Evolutionary conservation across 2,113 vertebrate species (phyloP).

Genomic region (Lanius collurio): DNA sequence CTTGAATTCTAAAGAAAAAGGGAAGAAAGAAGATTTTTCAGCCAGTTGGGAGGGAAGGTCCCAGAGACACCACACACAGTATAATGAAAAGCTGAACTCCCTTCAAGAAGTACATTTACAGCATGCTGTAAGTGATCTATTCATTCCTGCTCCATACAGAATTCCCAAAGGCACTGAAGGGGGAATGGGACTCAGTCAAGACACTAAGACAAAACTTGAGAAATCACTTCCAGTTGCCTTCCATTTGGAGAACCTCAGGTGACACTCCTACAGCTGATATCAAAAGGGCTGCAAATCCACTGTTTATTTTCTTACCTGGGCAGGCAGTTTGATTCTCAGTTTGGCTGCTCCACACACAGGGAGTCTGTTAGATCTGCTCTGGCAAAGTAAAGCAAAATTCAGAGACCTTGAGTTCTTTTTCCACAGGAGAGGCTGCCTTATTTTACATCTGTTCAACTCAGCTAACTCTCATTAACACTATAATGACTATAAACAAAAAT

Average conservation of each 20-base stretch:
- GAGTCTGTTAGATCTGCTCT: neutral
- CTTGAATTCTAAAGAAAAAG: neutral
- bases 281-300: neutral
- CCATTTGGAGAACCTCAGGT: neutral
- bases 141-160: neutral
- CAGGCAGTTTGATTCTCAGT: neutral
- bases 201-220: neutral
- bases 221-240: neutral
- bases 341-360: neutral
- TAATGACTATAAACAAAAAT: neutral
- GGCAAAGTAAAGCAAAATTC: neutral
- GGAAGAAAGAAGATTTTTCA: neutral
- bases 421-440: neutral
- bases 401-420: neutral
- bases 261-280: neutral
- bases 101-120: neutral
- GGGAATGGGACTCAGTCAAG: neutral
- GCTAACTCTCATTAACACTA: neutral
- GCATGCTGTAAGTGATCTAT: neutral
- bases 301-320: neutral
- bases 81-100: neutral
- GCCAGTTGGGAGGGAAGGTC: neutral
- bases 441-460: neutral
- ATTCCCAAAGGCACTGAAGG: neutral
- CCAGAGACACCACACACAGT: neutral